These are phyloP conservation scores for Gastrophryne carolinensis DNA, from an alignment of 2,797 vertebrate species.

Conservation along the genomic window DNA sequence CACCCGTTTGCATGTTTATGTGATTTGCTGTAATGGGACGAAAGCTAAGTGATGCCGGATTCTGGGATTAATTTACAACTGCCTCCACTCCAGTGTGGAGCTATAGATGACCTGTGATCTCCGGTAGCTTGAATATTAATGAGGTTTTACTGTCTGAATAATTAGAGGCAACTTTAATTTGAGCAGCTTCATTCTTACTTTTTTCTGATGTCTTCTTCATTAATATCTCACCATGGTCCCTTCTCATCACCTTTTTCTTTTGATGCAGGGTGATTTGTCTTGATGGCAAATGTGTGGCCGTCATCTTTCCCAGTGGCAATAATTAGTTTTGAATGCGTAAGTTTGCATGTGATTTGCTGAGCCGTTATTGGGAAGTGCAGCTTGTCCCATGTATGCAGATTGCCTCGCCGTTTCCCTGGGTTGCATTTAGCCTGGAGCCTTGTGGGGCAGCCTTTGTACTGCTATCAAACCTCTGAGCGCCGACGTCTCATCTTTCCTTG, in stretches of 20 bases:
- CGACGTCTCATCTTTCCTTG: slow-evolving; percentile 57
- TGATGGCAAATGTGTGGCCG: not conserved
- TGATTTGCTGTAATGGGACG: slow-evolving; percentile 58
- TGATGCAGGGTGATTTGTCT: not conserved
- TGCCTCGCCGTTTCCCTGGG: slow-evolving; percentile 55
- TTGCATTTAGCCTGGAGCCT: slow-evolving; percentile 63
- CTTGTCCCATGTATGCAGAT: slow-evolving; percentile 54
- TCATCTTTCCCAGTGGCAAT: slow-evolving; percentile 51
- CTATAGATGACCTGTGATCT: slow-evolving; percentile 90
- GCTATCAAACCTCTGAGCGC: slow-evolving; percentile 63
- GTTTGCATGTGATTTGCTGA: slow-evolving; percentile 59
- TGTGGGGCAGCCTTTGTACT: slow-evolving; percentile 71
- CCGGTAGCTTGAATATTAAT: slow-evolving; percentile 70
- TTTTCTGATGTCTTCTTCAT: not conserved
- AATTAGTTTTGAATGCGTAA: slow-evolving; percentile 66
- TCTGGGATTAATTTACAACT: slow-evolving; percentile 78
- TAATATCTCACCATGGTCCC: not conserved
- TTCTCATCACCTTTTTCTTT: not conserved
- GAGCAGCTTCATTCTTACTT: slow-evolving; percentile 71
- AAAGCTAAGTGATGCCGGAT: slow-evolving; percentile 72
- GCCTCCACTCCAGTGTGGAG: slow-evolving; percentile 72
- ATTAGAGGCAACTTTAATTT: slow-evolving; percentile 73
- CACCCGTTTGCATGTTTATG: slow-evolving; percentile 59
- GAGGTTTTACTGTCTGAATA: too few species aligned
- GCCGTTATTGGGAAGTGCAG: slow-evolving; percentile 57